Base-by-base conservation (phyloP, 1,140 invertebrate species). In the Dolichoris vasculosae region DNA sequence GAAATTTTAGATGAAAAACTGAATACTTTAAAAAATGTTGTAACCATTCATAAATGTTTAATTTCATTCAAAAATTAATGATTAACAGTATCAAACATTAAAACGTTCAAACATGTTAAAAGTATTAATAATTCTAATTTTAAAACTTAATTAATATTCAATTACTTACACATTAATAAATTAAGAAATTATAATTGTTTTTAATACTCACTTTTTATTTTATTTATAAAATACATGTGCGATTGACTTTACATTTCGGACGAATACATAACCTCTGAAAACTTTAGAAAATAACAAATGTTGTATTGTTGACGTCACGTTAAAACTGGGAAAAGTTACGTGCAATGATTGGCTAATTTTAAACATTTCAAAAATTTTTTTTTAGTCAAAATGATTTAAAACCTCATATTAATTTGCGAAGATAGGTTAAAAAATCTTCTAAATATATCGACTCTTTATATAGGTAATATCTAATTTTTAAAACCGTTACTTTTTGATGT, bases 1-100 rank as follows among this genome's bases (percentile, higher is more conserved):
- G 95, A 96, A 91, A 92, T 96, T 3, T 93, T 92, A 87, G 93
- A 93, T 38, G 95, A 95, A 7, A 93, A 93, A 46, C 93, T 96
- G 35, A n/a, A 43, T 2, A 73, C 20, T 38, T 73, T 73, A 4
- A 26, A 26, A 73, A 38, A 1, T 73, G 40, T 17, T 11, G 26
- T 8, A 15, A 20, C 17, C 13, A 20, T 38, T 23, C 7, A 32
- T 26, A 73, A 73, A 40, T 26, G 17, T 4, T 26, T 40, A 20
- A 35, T 73, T 73, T 9, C 20, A 73, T 73, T 73, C 7, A 40
- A 26, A 11, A 23, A 38, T 73, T 26, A 23, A 9, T 40, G 43
- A 73, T 43, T 26, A 73, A 43, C 2, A 43, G 6, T 38, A 73
- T 73, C 7, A 40, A 43, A 73, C 9, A 6, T 26, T 15, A 48